Evolutionary conservation across 2,797 vertebrate species (phyloP).

Genomic region (Coluber constrictor): DNA sequence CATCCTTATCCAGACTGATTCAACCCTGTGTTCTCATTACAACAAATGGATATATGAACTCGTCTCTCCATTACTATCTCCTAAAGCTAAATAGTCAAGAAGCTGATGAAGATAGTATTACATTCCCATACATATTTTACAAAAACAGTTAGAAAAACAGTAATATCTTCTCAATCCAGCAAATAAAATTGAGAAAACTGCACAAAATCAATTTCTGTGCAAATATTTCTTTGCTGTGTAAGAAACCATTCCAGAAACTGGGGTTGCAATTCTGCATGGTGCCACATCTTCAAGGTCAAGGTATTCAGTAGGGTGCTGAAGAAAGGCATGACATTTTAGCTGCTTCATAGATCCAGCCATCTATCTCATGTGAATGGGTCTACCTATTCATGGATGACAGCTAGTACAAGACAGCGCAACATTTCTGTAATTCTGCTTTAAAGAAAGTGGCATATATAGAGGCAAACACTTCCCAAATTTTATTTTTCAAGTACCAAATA

Average conservation of each 20-base stretch:
- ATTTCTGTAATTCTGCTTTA: neutral
- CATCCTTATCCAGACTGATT: neutral
- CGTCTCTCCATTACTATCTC: neutral
- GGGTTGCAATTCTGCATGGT: neutral
- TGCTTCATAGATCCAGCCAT: neutral
- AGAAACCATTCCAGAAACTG: neutral
- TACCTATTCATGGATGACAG: neutral
- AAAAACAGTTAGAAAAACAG: neutral
- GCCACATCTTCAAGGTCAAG: neutral
- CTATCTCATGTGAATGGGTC: neutral
- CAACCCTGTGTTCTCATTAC: neutral
- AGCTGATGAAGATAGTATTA: neutral
- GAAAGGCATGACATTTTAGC: neutral
- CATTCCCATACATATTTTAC: neutral
- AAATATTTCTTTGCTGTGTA: neutral
- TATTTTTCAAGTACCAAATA: neutral
- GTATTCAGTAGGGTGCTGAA: neutral
- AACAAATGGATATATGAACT: neutral
- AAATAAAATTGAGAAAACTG: neutral
- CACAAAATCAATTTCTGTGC: neutral
- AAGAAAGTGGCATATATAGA: neutral
- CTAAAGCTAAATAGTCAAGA: neutral
- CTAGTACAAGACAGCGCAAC: neutral
- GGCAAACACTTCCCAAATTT: neutral
- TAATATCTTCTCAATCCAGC: neutral